Percentiles rank a stretch among this genome's conserved stretches.
Conservation (phyloP, 2,113 vertebrate species). For the Phycodurus eques region DNA sequence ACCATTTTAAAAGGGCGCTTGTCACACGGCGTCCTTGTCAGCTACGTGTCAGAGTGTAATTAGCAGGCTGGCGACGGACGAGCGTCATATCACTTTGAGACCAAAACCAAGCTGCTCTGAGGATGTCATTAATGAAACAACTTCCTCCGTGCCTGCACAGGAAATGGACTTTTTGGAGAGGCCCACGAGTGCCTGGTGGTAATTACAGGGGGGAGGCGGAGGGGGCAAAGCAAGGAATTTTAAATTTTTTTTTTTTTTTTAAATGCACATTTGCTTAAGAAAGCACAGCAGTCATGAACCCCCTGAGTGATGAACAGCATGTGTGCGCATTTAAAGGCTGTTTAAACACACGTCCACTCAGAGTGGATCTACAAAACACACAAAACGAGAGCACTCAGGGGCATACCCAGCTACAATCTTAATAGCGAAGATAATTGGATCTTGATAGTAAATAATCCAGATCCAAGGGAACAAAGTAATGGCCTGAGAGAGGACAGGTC, state of each 20-base stretch:
- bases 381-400: background rate
- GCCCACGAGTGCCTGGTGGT: background rate
- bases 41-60: background rate
- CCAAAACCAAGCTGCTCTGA: background rate
- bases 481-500: background rate
- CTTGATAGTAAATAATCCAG: background rate
- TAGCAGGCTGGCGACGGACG: constrained; percentile 1
- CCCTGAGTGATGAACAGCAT: background rate
- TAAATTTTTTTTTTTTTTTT: background rate
- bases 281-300: background rate
- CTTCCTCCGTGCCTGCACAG: background rate
- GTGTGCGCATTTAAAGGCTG: background rate
- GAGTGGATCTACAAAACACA: background rate
- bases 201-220: background rate
- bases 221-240: background rate
- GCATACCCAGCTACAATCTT: background rate
- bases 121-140: background rate
- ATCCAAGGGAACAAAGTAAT: too few relatives aligned
- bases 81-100: constrained; percentile 3
- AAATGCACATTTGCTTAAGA: background rate
- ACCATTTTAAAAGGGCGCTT: constrained; percentile 1
- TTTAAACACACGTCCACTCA: background rate
- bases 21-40: constrained; percentile 5
- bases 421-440: background rate
- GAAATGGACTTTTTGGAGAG: constrained; percentile 5